phyloP scores from a whole-genome alignment of 2,113 vertebrate species.

The Patagioenas fasciata region DNA sequence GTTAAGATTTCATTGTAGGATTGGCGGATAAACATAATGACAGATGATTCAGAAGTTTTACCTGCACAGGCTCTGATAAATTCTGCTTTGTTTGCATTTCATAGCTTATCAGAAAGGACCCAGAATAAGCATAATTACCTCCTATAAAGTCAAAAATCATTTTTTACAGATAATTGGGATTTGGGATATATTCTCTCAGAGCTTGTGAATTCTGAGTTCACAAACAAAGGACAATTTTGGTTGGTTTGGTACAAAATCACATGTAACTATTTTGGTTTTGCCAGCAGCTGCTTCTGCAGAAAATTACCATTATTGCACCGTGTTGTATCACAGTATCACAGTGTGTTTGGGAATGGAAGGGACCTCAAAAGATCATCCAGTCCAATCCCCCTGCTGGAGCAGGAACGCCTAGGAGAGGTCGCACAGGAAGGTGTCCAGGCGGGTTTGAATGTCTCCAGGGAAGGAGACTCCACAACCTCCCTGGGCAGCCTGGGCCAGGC shows the following conservation, averaged over 20 bases:
- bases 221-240: neutral
- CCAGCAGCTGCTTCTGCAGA: neutral
- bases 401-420: no score
- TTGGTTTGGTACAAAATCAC: neutral
- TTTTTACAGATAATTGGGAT: neutral
- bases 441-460: no score
- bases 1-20: neutral
- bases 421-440: no score
- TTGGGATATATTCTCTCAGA: neutral
- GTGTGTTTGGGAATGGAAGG: no score
- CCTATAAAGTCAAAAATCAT: neutral
- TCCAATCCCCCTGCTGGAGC: no score
- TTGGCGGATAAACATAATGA: neutral
- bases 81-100: neutral
- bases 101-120: neutral
- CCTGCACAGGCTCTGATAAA: neutral
- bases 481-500: no score
- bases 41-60: neutral
- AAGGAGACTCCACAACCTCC: no score
- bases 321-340: no score
- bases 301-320: neutral
- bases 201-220: neutral
- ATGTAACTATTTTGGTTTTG: neutral
- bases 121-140: neutral
- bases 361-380: no score